These are phyloP conservation scores for Mormyrus proboscirostris DNA, from an alignment of 2,797 vertebrate genomes.

Conservation along the genomic window DNA sequence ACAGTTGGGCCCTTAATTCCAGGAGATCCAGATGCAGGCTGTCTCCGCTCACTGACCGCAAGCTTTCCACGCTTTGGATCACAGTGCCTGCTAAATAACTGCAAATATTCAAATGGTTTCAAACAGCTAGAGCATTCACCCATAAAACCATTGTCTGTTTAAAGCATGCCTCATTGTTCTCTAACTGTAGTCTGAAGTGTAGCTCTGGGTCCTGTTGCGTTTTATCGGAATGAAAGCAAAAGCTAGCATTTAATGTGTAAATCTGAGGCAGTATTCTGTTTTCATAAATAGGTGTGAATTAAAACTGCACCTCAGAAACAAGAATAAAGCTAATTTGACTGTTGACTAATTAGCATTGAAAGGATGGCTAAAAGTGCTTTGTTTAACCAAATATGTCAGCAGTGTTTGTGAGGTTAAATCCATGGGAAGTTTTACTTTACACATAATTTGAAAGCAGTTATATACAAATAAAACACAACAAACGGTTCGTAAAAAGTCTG, in stretches of 20 bases:
- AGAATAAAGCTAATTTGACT: background rate
- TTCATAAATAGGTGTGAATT: conserved; percentile 6
- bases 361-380: background rate
- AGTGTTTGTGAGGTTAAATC: background rate
- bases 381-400: background rate
- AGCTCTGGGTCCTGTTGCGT: background rate
- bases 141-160: background rate
- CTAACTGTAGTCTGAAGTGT: background rate
- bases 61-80: background rate
- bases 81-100: background rate
- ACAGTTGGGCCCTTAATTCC: background rate
- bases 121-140: background rate
- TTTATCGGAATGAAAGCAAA: background rate
- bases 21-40: background rate
- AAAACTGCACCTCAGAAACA: background rate
- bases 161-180: background rate
- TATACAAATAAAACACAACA: conserved; percentile 2
- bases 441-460: background rate
- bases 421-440: background rate
- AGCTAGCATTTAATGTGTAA: background rate
- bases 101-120: background rate
- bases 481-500: background rate
- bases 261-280: background rate
- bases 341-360: background rate
- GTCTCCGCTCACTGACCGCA: background rate